Evolutionary conservation across 2,888 invertebrate genomes (phyloP).

Genomic region (Drosophila koepferae): DNA sequence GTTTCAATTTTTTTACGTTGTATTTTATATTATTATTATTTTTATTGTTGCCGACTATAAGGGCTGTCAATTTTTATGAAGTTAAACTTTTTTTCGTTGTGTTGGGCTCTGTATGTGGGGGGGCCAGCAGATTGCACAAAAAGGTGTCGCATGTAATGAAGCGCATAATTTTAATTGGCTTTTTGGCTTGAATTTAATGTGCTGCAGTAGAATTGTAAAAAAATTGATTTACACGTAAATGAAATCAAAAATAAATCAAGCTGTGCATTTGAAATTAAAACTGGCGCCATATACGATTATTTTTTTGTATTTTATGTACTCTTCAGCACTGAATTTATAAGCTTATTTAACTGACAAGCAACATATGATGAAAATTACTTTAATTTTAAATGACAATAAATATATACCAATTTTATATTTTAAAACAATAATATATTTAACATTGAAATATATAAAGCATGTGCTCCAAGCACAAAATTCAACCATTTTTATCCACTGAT

Average conservation of each 20-base stretch:
- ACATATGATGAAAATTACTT: background rate
- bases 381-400: background rate
- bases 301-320: background rate
- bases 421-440: no score
- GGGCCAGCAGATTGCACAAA: constrained; percentile 23
- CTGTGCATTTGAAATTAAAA: constrained; percentile 4
- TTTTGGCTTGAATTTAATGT: constrained; percentile 53
- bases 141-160: constrained; percentile 63
- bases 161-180: constrained; percentile 75
- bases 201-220: constrained; percentile 4
- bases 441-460: constrained; percentile 9
- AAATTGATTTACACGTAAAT: background rate
- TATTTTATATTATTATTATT: constrained; percentile 17
- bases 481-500: background rate
- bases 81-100: constrained; percentile 50
- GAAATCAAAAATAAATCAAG: background rate
- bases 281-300: constrained; percentile 13
- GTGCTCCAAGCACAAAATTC: background rate
- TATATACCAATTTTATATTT: background rate
- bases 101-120: background rate
- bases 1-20: constrained; percentile 24
- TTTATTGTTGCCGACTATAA: constrained; percentile 44
- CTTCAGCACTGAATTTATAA: constrained; percentile 15
- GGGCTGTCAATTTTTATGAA: constrained; percentile 78
- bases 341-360: background rate